A percentile compares a stretch with the other conserved stretches of the same genome.
Evolutionary conservation across 1,140 invertebrate species (phyloP).

Genomic region (Aradophagus sp.): DNA sequence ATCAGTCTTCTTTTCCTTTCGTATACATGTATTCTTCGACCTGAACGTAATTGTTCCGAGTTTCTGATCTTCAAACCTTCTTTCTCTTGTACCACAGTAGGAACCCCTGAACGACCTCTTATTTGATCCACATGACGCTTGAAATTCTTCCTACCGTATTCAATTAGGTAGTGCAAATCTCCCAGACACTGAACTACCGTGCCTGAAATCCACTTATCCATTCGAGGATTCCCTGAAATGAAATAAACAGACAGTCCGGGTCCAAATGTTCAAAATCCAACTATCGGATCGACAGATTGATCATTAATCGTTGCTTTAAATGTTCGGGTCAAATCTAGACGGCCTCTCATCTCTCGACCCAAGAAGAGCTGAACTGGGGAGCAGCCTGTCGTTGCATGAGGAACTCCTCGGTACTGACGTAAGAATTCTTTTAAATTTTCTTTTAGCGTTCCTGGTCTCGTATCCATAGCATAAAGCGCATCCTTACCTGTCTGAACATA

Average conservation of each 20-base stretch:
- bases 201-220: constrained; percentile 1
- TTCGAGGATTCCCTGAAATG: background rate
- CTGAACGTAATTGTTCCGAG: too few species aligned
- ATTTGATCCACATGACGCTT: constrained; percentile 3
- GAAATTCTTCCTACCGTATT: background rate
- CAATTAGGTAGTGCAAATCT: background rate
- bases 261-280: background rate
- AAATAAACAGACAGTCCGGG: background rate
- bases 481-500: constrained; percentile 12
- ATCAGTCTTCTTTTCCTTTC: too few species aligned
- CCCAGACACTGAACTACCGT: background rate
- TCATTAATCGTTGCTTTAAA: background rate
- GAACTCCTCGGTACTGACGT: background rate
- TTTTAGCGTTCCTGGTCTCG: background rate
- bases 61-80: too few species aligned
- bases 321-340: background rate
- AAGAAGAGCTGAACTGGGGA: constrained; percentile 4
- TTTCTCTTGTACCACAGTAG: too few species aligned
- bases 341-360: background rate
- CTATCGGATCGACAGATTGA: background rate
- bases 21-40: too few species aligned
- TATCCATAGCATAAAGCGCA: background rate
- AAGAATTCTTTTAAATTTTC: constrained; percentile 2
- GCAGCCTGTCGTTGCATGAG: background rate
- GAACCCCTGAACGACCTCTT: too few species aligned